A percentile compares a stretch with the other conserved stretches of the same genome.
phyloP scores from a whole-genome alignment of 2,113 vertebrate species.

The Donacobius atricapilla region DNA sequence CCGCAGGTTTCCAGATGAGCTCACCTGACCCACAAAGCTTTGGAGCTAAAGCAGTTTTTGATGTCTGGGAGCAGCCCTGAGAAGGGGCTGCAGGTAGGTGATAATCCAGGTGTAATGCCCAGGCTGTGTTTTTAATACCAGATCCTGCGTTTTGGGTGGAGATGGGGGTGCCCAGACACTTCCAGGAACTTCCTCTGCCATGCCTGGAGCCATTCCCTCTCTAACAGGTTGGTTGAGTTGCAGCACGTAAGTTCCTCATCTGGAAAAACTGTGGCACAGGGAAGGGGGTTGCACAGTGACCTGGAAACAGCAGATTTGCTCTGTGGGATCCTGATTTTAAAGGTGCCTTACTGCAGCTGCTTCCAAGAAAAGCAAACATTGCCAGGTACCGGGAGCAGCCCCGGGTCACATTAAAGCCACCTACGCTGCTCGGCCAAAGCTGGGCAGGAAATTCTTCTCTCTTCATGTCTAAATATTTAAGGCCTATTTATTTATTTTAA shows the following conservation, averaged over 20 bases:
- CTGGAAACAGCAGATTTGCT: not conserved
- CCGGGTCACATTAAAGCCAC: not conserved
- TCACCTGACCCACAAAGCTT: not conserved
- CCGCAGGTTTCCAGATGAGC: not conserved
- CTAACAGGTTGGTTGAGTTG: not conserved
- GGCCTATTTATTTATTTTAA: constrained; percentile 60
- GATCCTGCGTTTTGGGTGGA: not conserved
- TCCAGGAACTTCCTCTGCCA: not conserved
- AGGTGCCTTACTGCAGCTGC: not conserved
- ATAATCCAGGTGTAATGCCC: not conserved
- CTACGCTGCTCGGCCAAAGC: not conserved
- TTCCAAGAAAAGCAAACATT: not conserved
- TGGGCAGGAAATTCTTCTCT: constrained; percentile 57
- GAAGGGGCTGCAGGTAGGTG: not conserved
- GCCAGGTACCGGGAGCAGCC: not conserved
- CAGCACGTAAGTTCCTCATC: not conserved
- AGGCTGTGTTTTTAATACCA: not conserved
- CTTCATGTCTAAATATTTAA: constrained; percentile 50
- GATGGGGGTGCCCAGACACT: not conserved
- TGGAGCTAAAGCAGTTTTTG: not conserved
- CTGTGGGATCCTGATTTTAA: not conserved
- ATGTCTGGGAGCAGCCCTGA: not conserved
- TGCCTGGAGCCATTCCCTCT: not conserved
- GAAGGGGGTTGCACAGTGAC: not conserved
- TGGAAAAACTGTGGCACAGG: not conserved